phyloP scores from a whole-genome alignment of 2,113 vertebrate species.

The Oreochromis tanganicae region DNA sequence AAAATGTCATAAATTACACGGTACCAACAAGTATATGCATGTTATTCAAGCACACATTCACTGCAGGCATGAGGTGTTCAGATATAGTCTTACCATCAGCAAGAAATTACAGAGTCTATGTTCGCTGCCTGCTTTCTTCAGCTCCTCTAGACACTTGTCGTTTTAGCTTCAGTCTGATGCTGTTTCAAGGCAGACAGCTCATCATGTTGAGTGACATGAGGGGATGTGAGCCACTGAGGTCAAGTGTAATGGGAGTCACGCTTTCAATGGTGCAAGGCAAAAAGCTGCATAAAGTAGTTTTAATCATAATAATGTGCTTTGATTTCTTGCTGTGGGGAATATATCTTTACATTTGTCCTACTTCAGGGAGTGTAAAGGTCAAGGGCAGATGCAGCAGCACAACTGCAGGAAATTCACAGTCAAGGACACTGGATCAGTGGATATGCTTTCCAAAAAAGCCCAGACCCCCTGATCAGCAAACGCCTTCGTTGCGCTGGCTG shows the following conservation, averaged over 20 bases:
- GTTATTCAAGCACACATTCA: neutral
- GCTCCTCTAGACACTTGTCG: neutral
- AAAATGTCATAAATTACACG: neutral
- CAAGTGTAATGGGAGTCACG: neutral
- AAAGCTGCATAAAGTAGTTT: neutral
- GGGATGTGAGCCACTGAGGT: neutral
- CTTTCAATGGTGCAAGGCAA: neutral
- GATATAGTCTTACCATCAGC: neutral
- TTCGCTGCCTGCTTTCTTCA: neutral
- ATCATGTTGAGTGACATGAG: conserved; percentile 17
- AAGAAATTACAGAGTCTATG: neutral
- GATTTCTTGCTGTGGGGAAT: neutral
- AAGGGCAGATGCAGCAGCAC: neutral
- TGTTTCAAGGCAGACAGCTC: conserved; percentile 10
- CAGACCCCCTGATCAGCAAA: neutral
- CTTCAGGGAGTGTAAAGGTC: neutral
- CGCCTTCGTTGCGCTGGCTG: neutral
- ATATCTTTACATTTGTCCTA: neutral
- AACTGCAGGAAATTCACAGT: neutral
- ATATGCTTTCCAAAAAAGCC: neutral
- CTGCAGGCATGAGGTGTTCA: neutral
- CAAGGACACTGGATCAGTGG: neutral
- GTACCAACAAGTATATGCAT: neutral
- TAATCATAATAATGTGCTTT: neutral
- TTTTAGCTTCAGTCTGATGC: neutral